Conservation (phyloP, 2,888 invertebrate species). For the Drosophila pegasa region DNA sequence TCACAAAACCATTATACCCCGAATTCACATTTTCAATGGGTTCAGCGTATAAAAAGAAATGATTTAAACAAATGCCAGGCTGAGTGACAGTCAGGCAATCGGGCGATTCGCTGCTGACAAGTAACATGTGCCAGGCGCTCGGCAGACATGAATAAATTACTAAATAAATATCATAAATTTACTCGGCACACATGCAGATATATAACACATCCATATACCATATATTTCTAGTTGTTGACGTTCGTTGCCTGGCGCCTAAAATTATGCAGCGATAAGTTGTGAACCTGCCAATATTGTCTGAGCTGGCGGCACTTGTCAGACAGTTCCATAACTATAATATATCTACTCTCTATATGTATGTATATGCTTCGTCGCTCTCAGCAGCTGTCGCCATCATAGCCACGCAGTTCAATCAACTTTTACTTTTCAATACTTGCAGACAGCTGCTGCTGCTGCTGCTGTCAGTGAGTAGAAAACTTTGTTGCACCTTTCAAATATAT, state of each 20-base stretch:
- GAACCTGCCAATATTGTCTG: conserved; percentile 39
- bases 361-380: not conserved
- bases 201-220: conserved; percentile 23
- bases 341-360: not conserved
- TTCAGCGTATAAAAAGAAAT: too few relatives aligned
- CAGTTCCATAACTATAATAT: conserved; percentile 15
- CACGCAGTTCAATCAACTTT: conserved; percentile 42
- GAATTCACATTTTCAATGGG: too few relatives aligned
- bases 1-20: too few relatives aligned
- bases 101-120: conserved; percentile 33
- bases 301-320: conserved; percentile 10
- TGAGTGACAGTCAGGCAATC: conserved; percentile 61
- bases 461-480: conserved; percentile 7
- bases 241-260: conserved; percentile 60
- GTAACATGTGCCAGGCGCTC: conserved; percentile 49
- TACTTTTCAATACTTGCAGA: conserved; percentile 9
- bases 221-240: conserved; percentile 56
- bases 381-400: conserved; percentile 10
- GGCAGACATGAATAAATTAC: conserved; percentile 70
- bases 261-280: conserved; percentile 50
- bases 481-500: conserved; percentile 8
- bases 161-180: conserved; percentile 72
- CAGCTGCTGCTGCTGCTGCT: conserved; percentile 18
- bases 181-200: not conserved
- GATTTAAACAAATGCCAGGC: conserved; percentile 66